Evolutionary conservation across 2,797 vertebrate species (phyloP), one percentile per base, ranked within the genome.

Genomic region (Tokudaia tokunoshimensis): DNA sequence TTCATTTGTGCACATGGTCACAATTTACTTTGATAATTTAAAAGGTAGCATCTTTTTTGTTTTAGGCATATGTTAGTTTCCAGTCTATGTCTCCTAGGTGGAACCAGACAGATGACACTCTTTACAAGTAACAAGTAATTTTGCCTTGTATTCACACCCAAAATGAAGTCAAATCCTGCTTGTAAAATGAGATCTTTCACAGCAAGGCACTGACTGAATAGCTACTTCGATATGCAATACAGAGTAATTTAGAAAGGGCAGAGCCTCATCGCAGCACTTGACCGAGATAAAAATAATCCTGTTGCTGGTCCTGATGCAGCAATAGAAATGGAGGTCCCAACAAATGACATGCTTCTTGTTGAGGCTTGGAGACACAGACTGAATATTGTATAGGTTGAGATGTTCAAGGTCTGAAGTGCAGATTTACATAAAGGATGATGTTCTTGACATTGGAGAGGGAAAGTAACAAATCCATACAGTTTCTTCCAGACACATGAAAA

Each of bases 401-500:
- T 74, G 50, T 61, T 2, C 31, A 41, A 81, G 87, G 55, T 80
- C 44, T 76, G 55, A 76, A 70, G 34, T 31, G 15, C 1, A 72
- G 47, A 81, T 80, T 75, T 91, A 41, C 57, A 74, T 15, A 70
- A 31, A 92, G 50, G 10, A 34, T 1, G 24, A 2, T 17, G 14
- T 22, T 92, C 59, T 84, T 55, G 41, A 61, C 19, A 81, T 88
- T 94, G 74, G 52, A 80, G 29, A 19, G 29, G 20, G 78, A 93
- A 95, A 74, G 5, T 50, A 76, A 5, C 50, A 88, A 86, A 90
- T 13, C 20, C 41, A 92, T 37, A 10, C 10, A 61, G 9, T 89
- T 94, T 89, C 52, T 95, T 85, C 20, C 24, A 74, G 90, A 72
- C 31, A 85, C 29, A 94, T 89, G 52, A 78, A 82, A 57, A 59